These are phyloP conservation scores for Ellobius talpinus DNA, from an alignment of 2,113 vertebrate genomes.

Conservation along the genomic window DNA sequence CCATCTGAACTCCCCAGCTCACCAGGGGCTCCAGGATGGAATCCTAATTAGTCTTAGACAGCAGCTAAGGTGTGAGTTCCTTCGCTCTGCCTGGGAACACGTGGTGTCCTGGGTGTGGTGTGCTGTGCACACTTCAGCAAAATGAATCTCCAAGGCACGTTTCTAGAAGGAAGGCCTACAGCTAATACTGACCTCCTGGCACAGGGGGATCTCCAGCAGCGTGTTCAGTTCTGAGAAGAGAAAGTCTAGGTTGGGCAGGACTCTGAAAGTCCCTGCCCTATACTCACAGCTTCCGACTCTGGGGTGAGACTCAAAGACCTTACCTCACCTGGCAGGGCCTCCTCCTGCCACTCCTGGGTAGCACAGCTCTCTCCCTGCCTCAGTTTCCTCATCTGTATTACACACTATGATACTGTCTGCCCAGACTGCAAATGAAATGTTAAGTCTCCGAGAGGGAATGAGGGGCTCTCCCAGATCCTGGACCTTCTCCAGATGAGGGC, in stretches of 20 bases:
- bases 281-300: background rate
- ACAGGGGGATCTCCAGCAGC: background rate
- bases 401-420: background rate
- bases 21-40: rapidly evolving
- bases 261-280: background rate
- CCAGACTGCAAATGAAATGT: background rate
- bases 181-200: background rate
- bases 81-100: background rate
- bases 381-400: background rate
- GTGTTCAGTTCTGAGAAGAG: background rate
- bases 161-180: conserved; percentile 68
- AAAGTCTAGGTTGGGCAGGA: background rate
- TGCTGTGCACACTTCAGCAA: conserved; percentile 28
- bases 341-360: background rate
- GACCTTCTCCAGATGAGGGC: background rate
- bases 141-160: background rate
- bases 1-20: rapidly evolving
- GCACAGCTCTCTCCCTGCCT: background rate
- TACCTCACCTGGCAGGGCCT: background rate
- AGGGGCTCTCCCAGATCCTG: background rate
- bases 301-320: background rate
- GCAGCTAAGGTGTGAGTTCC: background rate
- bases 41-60: background rate
- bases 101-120: background rate
- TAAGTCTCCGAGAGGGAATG: rapidly evolving